Percentiles rank a stretch among this genome's conserved stretches.
Conservation (phyloP, 2,113 vertebrate genomes). For the Caranx ignobilis region DNA sequence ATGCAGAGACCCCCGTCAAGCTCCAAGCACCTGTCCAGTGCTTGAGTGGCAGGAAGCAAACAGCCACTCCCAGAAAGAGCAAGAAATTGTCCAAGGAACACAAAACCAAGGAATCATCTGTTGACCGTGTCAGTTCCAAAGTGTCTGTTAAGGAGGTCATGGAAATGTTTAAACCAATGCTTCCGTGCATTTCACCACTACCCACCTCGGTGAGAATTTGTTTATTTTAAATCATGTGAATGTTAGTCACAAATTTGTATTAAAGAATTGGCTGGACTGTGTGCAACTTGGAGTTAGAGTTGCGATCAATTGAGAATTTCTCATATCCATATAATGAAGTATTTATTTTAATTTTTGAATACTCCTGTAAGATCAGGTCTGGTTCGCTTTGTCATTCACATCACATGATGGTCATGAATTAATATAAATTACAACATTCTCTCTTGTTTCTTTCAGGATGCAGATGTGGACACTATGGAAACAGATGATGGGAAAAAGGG, state of each 20-base stretch:
- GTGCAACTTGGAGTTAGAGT: neutral
- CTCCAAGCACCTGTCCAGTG: slow-evolving; percentile 14
- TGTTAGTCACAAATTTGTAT: neutral
- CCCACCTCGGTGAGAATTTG: slow-evolving; percentile 63
- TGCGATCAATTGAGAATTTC: neutral
- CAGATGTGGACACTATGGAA: slow-evolving; percentile 31
- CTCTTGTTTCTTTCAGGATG: slow-evolving; percentile 44
- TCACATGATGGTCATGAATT: neutral
- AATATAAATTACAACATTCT: slow-evolving; percentile 1
- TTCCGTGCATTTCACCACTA: slow-evolving; percentile 90
- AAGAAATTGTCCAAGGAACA: slow-evolving; percentile 15
- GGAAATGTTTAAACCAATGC: slow-evolving; percentile 86
- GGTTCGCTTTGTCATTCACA: neutral
- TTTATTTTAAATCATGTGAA: neutral
- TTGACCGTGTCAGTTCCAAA: neutral
- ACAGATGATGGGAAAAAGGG: slow-evolving; percentile 14
- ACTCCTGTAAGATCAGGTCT: neutral
- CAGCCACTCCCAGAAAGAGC: neutral
- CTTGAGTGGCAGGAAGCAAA: slow-evolving; percentile 17
- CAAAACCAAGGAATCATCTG: slow-evolving; percentile 13
- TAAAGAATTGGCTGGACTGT: neutral
- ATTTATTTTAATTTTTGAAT: neutral
- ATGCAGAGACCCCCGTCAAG: neutral
- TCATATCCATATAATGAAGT: neutral
- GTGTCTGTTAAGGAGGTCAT: slow-evolving; percentile 35